Evolutionary conservation across 2,113 vertebrate species (phyloP).

Genomic region (Cyphomyrus plagiostoma): DNA sequence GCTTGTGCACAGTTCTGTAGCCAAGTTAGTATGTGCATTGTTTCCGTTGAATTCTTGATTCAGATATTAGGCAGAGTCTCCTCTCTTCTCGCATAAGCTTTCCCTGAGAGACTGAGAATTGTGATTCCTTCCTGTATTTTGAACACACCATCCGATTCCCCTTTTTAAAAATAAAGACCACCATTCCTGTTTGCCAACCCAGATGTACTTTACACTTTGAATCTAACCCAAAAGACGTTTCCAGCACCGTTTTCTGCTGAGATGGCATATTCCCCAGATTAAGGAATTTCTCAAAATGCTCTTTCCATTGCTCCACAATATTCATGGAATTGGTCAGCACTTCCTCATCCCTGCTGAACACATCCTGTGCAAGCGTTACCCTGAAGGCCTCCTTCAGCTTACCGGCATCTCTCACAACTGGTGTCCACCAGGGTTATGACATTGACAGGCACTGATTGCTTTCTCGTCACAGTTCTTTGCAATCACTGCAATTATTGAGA

Average conservation of each 20-base stretch:
- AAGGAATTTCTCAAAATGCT: background rate
- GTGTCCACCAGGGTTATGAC: background rate
- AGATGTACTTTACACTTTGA: background rate
- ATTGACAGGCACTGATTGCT: background rate
- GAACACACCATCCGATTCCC: background rate
- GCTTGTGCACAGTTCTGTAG: background rate
- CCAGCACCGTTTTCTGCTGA: background rate
- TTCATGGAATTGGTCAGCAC: background rate
- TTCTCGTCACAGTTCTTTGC: background rate
- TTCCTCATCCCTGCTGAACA: background rate
- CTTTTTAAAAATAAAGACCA: background rate
- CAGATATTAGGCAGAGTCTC: background rate
- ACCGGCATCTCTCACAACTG: background rate
- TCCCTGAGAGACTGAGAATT: background rate
- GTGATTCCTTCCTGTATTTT: background rate
- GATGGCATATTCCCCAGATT: background rate
- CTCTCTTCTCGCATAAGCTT: background rate
- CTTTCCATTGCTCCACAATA: background rate
- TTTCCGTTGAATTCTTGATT: background rate
- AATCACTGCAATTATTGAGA: background rate
- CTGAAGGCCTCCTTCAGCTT: background rate
- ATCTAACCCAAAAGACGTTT: background rate
- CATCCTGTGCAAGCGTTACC: background rate
- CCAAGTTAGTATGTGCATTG: background rate
- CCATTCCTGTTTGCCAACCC: background rate